Percentiles rank a stretch among this genome's conserved stretches.
Conservation (phyloP, 1,140 invertebrate species). For the Orchesella cincta region DNA sequence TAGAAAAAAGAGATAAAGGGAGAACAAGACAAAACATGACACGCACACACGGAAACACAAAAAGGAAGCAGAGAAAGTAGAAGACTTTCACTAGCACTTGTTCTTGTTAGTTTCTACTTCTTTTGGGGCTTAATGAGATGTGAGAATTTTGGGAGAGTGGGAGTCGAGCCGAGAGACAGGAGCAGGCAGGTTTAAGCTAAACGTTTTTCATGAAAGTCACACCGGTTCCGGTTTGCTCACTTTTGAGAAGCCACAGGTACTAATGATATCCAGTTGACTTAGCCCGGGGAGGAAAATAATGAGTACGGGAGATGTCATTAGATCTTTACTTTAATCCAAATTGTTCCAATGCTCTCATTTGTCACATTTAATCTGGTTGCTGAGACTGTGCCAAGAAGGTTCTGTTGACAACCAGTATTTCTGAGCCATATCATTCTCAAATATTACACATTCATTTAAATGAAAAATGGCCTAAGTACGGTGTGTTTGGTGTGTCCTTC, state of each 20-base stretch:
- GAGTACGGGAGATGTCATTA: conserved; percentile 1
- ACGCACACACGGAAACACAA: not conserved
- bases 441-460: no score
- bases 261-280: conserved; percentile 17
- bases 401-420: no score
- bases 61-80: not conserved
- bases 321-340: conserved; percentile 11
- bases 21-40: not conserved
- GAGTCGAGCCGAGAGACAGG: not conserved
- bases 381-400: no score
- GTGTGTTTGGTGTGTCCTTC: no score
- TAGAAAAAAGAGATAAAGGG: not conserved
- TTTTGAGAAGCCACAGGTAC: conserved; percentile 15
- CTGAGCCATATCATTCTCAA: no score
- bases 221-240: not conserved
- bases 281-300: not conserved
- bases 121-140: conserved; percentile 12
- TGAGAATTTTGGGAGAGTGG: not conserved
- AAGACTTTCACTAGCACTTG: no score
- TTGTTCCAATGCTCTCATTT: not conserved
- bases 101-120: not conserved
- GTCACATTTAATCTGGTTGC: not conserved
- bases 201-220: not conserved
- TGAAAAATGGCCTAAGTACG: no score
- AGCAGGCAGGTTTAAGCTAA: not conserved